Base-by-base conservation (phyloP, 2,888 invertebrate genomes). In the Synergus itoensis region DNA sequence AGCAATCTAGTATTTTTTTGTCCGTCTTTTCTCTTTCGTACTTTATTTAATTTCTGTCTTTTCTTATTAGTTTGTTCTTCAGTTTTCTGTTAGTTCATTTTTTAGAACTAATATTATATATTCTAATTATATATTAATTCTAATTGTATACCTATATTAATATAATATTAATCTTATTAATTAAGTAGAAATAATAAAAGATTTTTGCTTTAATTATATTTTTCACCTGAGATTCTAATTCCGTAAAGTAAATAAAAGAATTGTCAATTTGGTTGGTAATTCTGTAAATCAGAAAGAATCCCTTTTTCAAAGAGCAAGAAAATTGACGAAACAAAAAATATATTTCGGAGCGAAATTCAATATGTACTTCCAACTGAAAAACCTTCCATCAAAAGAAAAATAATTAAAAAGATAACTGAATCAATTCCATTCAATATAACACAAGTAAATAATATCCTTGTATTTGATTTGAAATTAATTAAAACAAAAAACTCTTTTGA, bases 1-100 rank as follows among this genome's bases (percentile, higher is more conserved):
- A 65, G 18, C 41, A 45, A 67, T 45, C 21, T 67, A 40, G 64
- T 65, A 65, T 65, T 16, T 40, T 43, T 65, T 45, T 67, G 4
- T 67, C 21, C 18, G 11, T 65, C 16, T 67, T 67, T 45, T 5
- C 18, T 5, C 18, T 67, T 5, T 45, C n/a, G 14, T 43, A 14
- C 41, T n/a, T n/a, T 21, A 45, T 67, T 43, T 67, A 45, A 67
- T 45, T 45, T 67, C 67, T 21, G 12, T 7, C 21, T 4, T 67
- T 67, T 67, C 45, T 21, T 12, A 65, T 65, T 65, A 65, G 11
- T 21, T 45, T 43, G 12, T 16, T 45, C 7, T 21, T 4, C 2
- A 67, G 14, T 28, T 18, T 28, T 28, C 12, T 16, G 67, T 4
- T 21, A 45, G 21, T 21, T 21, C 21, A 21, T 16, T 14, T 14